Percentiles rank a stretch among this genome's conserved stretches.
phyloP scores from a whole-genome alignment of 2,888 invertebrate species.

The Notodonta dromedarius region DNA sequence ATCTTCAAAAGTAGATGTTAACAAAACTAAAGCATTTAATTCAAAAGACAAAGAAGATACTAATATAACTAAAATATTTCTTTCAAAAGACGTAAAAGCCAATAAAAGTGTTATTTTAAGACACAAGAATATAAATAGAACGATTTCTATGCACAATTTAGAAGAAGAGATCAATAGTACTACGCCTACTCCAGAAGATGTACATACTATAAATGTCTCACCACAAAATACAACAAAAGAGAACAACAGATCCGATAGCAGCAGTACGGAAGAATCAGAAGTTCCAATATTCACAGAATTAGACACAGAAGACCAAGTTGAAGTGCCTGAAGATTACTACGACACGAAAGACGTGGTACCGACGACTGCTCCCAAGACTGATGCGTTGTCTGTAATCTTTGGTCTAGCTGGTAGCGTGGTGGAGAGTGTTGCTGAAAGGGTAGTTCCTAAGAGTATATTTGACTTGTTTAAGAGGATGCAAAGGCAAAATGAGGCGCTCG shows the following conservation, averaged over 20 bases:
- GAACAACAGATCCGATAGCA: conserved; percentile 26
- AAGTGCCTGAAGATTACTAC: conserved; percentile 77
- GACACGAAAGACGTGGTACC: conserved; percentile 73
- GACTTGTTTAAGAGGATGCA: conserved; percentile 78
- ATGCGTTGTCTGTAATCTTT: conserved; percentile 73
- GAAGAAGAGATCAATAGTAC: background rate
- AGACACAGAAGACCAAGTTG: conserved; percentile 60
- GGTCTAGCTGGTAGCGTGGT: conserved; percentile 78
- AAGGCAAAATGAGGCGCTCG: conserved; percentile 73
- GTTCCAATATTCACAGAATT: conserved; percentile 69
- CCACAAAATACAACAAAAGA: conserved; percentile 28
- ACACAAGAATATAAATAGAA: background rate
- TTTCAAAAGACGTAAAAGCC: background rate
- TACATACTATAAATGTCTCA: conserved; percentile 4
- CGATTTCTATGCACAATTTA: background rate
- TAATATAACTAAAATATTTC: background rate
- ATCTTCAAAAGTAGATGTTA: conserved; percentile 16
- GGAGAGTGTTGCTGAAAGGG: conserved; percentile 74
- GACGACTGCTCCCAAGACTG: conserved; percentile 71
- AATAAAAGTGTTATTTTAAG: background rate
- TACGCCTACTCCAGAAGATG: background rate
- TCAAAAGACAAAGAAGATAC: background rate
- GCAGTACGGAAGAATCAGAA: conserved; percentile 50
- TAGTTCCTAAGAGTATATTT: conserved; percentile 73
- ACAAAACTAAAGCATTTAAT: conserved; percentile 10